Base-by-base conservation (phyloP, 1,140 invertebrate species). In the Drosophila ambigua region DNA sequence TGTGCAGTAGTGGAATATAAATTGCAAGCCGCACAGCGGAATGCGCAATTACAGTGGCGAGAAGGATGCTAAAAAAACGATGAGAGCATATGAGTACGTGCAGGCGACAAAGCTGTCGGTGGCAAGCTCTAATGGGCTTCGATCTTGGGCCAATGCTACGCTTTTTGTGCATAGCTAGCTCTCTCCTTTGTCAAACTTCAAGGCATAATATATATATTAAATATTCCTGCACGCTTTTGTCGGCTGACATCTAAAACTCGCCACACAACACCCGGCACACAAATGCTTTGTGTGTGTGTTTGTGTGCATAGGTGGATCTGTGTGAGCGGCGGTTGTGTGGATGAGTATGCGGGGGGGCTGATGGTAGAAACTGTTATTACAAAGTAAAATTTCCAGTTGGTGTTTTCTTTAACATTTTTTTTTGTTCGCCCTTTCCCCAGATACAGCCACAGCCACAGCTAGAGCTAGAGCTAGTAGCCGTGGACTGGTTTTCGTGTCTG, bases 341-440 rank as follows among this genome's bases (percentile, higher is more conserved):
- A 20, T 20, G 20, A 20, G 20, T 20, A 20, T 58, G 28, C 9
- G 15, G 9, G 35, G 23, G 8, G 28, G 49, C 53, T 35, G 48
- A 46, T 15, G 48, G 35, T 46, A 41, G 45, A 57, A 78, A 67
- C 48, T 79, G 66, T 77, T 84, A 76, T 84, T 85, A 77, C 60
- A 84, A 72, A 84, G 62, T 85, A 63, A 59, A 80, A 69, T 84
- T 77, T 65, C 52, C 62, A 76, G 62, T 67, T 72, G 59, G 71
- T 61, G 63, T 71, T 83, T 79, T 71, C 49, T 45, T 66, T 61
- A 35, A 26, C 52, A 28, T 43, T 67, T 58, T 77, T 52, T 60
- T 53, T 58, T 35, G 24, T 45, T 35, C 26, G 15, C 11, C 44
- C 58, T 26, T 8, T 13, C 5, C 26, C 26, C 2, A 7, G 26